Evolutionary conservation across 2,797 vertebrate genomes (phyloP), one percentile per base, ranked within the genome.

Genomic region (Apogon hyalosoma): DNA sequence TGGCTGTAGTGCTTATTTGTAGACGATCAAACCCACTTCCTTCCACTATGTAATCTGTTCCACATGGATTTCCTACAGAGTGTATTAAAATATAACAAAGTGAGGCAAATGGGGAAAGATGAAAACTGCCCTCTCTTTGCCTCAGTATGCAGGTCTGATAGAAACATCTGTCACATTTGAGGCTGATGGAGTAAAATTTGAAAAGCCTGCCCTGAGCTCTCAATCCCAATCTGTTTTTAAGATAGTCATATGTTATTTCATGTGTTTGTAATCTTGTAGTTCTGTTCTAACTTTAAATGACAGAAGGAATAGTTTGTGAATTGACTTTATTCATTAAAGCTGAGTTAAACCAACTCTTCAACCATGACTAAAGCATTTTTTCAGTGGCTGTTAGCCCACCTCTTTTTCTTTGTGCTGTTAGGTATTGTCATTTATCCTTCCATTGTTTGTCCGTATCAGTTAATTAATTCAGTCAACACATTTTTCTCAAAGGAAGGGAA

Each of bases 41-140:
- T 87, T 87, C 78, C 77, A 77, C 73, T 6, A 28, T 74, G 77
- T 92, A 90, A 92, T 91, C 67, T 79, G 73, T 90, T 84, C 88
- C 88, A 90, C 87, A 91, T 92, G 90, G 83, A 82, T 79, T 80
- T 84, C 82, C 73, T 56, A 39, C 85, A 47, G 61, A 73, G 71
- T 83, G 85, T 59, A 77, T 90, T 72, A 79, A 85, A 76, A 55
- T 53, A 70, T 18, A 80, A 73, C 69, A 1, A 14, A 49, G 72
- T 0, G 46, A 54, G 51, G 40, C 55, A 43, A 57, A 64, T 1
- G 18, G 57, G 69, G 68, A 77, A 73, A 52, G 83, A 85, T 69
- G 61, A 41, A 56, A 82, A 7, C 67, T 70, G 69, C 75, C 74
- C 54, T 31, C 31, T 40, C 48, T 61, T 10, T 15, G 41, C 56